These are phyloP conservation scores for Agonopterix heracliana DNA, from an alignment of 2,888 invertebrate genomes.

Conservation along the genomic window DNA sequence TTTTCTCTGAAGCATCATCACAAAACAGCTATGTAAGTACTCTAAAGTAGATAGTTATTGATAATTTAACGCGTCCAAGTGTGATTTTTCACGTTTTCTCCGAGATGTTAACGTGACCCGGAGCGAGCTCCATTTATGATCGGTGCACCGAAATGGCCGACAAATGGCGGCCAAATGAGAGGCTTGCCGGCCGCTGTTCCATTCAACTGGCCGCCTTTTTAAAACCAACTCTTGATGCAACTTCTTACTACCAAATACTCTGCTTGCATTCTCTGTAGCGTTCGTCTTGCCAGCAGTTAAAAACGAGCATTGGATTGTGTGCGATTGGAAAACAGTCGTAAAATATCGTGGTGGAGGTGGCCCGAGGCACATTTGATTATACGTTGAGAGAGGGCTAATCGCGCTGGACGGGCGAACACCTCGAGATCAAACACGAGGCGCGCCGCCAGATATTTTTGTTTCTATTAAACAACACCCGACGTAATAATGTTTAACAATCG, in stretches of 20 bases:
- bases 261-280: slow-evolving; percentile 5
- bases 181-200: slow-evolving; percentile 63
- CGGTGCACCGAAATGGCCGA: slow-evolving; percentile 74
- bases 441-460: slow-evolving; percentile 77
- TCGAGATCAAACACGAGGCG: slow-evolving; percentile 77
- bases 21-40: slow-evolving; percentile 4
- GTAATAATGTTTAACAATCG: slow-evolving; percentile 78
- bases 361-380: slow-evolving; percentile 75
- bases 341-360: slow-evolving; percentile 36
- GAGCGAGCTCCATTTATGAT: slow-evolving; percentile 73
- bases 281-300: slow-evolving; percentile 1
- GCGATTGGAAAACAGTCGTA: slow-evolving; percentile 13
- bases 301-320: slow-evolving; percentile 31
- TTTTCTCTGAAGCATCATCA: background rate
- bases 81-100: slow-evolving; percentile 74
- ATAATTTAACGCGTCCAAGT: slow-evolving; percentile 62
- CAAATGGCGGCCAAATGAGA: slow-evolving; percentile 76
- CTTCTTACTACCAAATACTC: slow-evolving; percentile 17
- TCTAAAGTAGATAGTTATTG: slow-evolving; percentile 11
- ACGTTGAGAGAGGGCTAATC: slow-evolving; percentile 75
- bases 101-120: slow-evolving; percentile 71
- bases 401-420: slow-evolving; percentile 76
- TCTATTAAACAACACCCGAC: slow-evolving; percentile 77
- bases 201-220: slow-evolving; percentile 50
- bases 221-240: slow-evolving; percentile 22